Conservation (phyloP, 2,113 vertebrate species). For the Naja naja region DNA sequence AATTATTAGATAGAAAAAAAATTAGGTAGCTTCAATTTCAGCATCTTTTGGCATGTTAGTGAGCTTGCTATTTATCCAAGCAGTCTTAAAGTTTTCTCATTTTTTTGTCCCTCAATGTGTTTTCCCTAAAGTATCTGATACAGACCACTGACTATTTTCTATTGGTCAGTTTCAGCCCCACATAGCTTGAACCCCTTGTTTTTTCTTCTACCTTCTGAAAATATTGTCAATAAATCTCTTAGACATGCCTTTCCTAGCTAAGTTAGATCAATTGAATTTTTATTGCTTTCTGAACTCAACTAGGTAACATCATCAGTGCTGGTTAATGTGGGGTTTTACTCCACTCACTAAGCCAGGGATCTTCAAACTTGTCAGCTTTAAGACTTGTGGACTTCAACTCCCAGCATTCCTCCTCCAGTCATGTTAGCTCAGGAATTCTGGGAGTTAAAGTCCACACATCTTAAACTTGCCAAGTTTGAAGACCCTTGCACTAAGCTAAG, state of each 20-base stretch:
- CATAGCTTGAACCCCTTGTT: neutral
- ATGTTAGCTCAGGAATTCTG: too few relatives aligned
- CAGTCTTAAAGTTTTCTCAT: neutral
- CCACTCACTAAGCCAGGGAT: neutral
- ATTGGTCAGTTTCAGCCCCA: neutral
- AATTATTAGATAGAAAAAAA: neutral
- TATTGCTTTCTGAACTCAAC: neutral
- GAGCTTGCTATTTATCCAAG: neutral
- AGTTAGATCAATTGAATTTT: neutral
- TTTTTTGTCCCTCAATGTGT: neutral
- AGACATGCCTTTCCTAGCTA: neutral
- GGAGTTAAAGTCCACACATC: too few relatives aligned
- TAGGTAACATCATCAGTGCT: neutral
- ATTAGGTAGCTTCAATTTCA: neutral
- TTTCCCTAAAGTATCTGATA: neutral
- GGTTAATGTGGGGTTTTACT: neutral
- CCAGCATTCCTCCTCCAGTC: too few relatives aligned
- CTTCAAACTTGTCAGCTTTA: too few relatives aligned
- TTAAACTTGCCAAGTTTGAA: too few relatives aligned
- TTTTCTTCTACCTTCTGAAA: neutral
- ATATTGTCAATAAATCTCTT: neutral
- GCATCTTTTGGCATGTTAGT: neutral
- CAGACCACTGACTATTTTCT: neutral
- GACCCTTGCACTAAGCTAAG: neutral
- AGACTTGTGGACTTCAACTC: too few relatives aligned